phyloP scores from a whole-genome alignment of 2,113 vertebrate genomes.

The Strix aluco region DNA sequence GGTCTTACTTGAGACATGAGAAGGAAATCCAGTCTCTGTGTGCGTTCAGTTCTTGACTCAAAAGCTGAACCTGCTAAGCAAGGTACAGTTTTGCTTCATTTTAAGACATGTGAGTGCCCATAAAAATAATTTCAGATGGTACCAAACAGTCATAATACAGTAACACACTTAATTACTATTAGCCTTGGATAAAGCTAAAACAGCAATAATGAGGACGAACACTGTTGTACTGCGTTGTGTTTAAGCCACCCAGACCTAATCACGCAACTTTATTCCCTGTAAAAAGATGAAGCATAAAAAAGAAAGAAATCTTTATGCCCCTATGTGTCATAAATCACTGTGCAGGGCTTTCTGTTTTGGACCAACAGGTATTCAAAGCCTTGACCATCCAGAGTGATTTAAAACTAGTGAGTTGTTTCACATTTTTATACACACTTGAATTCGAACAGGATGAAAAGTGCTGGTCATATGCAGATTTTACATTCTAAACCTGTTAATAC shows the following conservation, averaged over 20 bases:
- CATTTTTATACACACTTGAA: neutral
- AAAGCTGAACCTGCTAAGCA: neutral
- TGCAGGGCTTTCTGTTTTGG: neutral
- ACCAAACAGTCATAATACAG: neutral
- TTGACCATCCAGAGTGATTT: neutral
- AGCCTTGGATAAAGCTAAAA: neutral
- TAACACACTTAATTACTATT: neutral
- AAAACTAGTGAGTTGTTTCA: neutral
- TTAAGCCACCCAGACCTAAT: neutral
- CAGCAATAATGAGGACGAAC: neutral
- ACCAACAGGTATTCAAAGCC: neutral
- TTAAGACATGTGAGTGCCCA: neutral
- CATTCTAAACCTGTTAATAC: neutral
- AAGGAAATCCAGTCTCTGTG: neutral
- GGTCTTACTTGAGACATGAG: neutral
- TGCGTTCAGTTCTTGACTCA: neutral
- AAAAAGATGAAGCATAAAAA: neutral
- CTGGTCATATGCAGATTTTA: neutral
- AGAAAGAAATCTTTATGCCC: neutral
- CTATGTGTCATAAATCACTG: neutral
- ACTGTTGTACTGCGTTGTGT: neutral
- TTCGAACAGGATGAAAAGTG: neutral
- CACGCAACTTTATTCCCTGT: neutral
- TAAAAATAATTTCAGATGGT: neutral
- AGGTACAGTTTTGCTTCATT: neutral